Percentiles rank a stretch among this genome's conserved stretches.
Conservation (phyloP, 2,888 invertebrate genomes). For the Polydrusus cervinus region DNA sequence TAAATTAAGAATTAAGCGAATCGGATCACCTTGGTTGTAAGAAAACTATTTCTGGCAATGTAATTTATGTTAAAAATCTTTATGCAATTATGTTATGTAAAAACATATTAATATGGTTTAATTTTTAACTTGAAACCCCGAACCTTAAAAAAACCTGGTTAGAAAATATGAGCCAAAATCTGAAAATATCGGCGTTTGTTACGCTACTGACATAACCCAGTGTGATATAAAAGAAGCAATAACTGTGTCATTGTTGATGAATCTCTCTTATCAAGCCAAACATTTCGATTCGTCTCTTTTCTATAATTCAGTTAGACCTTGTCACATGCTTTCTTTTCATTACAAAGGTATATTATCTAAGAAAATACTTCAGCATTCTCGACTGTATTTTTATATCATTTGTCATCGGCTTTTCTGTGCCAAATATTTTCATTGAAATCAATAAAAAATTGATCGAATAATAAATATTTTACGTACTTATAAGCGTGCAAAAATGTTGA, state of each 20-base stretch:
- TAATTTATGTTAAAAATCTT: too few relatives aligned
- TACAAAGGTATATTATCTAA: slow-evolving; percentile 44
- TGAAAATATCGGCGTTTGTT: too few relatives aligned
- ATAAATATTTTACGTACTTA: neutral
- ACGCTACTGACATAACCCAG: neutral
- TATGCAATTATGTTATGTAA: too few relatives aligned
- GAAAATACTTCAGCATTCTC: slow-evolving; percentile 27
- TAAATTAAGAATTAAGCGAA: too few relatives aligned
- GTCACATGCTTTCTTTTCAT: slow-evolving; percentile 46
- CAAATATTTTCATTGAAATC: neutral
- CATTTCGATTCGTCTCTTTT: slow-evolving; percentile 6
- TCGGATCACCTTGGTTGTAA: too few relatives aligned
- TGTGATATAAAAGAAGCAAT: neutral
- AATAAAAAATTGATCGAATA: neutral
- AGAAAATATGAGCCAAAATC: too few relatives aligned
- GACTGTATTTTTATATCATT: slow-evolving; percentile 19
- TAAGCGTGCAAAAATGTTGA: neutral
- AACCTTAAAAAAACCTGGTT: too few relatives aligned
- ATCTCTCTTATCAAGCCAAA: slow-evolving; percentile 21
- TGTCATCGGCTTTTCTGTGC: neutral
- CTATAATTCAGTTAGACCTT: slow-evolving; percentile 22
- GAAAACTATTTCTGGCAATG: too few relatives aligned
- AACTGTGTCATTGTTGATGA: slow-evolving; percentile 18
- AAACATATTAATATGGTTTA: too few relatives aligned
- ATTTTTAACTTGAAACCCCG: too few relatives aligned